Evolutionary conservation across 2,888 invertebrate genomes (phyloP).

Genomic region (Diaprepes abbreviatus): DNA sequence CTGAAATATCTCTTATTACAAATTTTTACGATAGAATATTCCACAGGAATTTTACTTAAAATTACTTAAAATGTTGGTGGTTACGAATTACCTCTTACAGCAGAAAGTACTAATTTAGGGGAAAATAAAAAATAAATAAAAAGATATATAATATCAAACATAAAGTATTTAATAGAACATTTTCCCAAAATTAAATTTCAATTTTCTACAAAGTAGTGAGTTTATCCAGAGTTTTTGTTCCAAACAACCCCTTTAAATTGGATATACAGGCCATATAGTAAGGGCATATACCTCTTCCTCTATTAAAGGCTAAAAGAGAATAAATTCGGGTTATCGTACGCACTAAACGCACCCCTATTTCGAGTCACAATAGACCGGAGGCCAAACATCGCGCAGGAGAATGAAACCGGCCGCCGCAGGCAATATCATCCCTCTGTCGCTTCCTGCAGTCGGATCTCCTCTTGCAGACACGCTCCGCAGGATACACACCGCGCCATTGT

Average conservation of each 20-base stretch:
- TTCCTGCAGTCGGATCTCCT: slow-evolving; percentile 27
- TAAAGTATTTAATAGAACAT: too few species aligned
- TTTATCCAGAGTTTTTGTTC: slow-evolving; percentile 14
- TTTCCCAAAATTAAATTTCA: not conserved
- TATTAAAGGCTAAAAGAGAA: slow-evolving; percentile 35
- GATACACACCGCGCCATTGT: slow-evolving; percentile 10
- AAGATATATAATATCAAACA: too few species aligned
- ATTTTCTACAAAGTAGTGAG: not conserved
- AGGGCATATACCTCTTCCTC: slow-evolving; percentile 28
- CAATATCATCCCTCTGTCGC: slow-evolving; percentile 35
- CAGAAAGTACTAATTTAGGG: too few species aligned
- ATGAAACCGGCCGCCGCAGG: slow-evolving; percentile 34
- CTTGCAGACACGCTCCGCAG: slow-evolving; percentile 17
- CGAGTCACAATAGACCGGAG: slow-evolving; percentile 40
- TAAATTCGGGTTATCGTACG: slow-evolving; percentile 43
- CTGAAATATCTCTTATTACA: too few species aligned
- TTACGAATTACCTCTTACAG: too few species aligned
- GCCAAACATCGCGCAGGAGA: slow-evolving; percentile 33
- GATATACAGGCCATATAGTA: slow-evolving; percentile 39
- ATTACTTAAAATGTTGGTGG: too few species aligned
- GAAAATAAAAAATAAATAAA: too few species aligned
- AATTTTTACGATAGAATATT: too few species aligned
- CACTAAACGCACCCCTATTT: slow-evolving; percentile 26
- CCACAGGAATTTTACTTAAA: too few species aligned
- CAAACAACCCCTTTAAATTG: slow-evolving; percentile 34